Evolutionary conservation across 1,140 invertebrate genomes (phyloP).

Genomic region (Globodera ellingtonae): DNA sequence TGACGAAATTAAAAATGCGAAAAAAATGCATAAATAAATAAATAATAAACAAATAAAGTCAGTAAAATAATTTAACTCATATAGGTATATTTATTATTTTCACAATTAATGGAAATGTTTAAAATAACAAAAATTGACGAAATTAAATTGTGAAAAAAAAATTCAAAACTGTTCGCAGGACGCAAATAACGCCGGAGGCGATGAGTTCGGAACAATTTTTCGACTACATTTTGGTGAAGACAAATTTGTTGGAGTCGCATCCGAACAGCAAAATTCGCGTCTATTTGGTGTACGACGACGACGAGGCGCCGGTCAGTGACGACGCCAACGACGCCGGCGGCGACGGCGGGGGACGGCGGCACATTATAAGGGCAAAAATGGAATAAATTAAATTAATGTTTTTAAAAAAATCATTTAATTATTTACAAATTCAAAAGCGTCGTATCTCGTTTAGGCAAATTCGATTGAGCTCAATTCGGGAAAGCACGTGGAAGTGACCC

Average conservation of each 20-base stretch:
- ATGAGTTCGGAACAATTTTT: slow-evolving; percentile 16
- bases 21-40: too few relatives aligned
- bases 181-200: neutral
- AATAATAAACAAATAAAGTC: neutral
- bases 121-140: too few relatives aligned
- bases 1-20: too few relatives aligned
- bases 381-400: too few relatives aligned
- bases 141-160: neutral
- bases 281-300: slow-evolving; percentile 27
- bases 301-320: slow-evolving; percentile 2
- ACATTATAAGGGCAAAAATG: neutral
- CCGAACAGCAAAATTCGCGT: slow-evolving; percentile 21
- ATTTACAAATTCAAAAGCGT: too few relatives aligned
- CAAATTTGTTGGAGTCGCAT: slow-evolving; percentile 25
- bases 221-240: slow-evolving; percentile 35
- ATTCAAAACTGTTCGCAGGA: neutral
- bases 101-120: too few relatives aligned
- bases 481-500: slow-evolving; percentile 34
- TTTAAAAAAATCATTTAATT: too few relatives aligned
- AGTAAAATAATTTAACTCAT: too few relatives aligned
- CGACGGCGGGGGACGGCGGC: too few relatives aligned
- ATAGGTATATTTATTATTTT: too few relatives aligned
- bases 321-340: neutral
- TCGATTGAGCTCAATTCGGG: slow-evolving; percentile 27
- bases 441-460: slow-evolving; percentile 16